Evolutionary conservation across 2,888 invertebrate species (phyloP), one percentile per base, ranked within the genome.

Genomic region (Tenthredo scrophulariae): DNA sequence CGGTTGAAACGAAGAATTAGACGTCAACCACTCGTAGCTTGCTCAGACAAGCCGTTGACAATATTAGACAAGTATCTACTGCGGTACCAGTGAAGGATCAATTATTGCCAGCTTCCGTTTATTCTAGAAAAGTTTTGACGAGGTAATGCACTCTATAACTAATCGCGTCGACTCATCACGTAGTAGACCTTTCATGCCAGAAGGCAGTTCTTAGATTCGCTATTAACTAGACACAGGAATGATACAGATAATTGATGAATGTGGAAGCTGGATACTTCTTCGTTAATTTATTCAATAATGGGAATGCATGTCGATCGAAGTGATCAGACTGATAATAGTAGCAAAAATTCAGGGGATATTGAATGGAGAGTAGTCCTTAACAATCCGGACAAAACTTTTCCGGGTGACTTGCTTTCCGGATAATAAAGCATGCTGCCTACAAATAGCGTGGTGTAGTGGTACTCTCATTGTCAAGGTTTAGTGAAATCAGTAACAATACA

Each of bases 381-480:
- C 26, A 62, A 79, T n/a, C 9, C 13, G 37, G 83, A 83, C 83
- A 67, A 83, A 83, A 83, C 50, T 67, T 83, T 83, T 43, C 43
- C 83, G 18, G 83, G 33, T 37, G 46, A 46, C 46, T 67, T 33
- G 67, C 46, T 46, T 43, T 70, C 29, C 83, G 83, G 18, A 83
- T 50, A 83, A 67, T 67, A 70, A 67, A 50, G 43, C 83, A 46
- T 33, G 67, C 83, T 83, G 83, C 46, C 67, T 40, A 43, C 43
- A 29, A 65, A 62, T 43, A 62, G 62, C 58, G 33, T 37, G 62
- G 58, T 43, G 80, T 65, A 54, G 46, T 46, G 83, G 54, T 67
- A 83, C 50, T 83, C 83, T 67, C 83, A 83, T 83, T 83, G 83
- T 83, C 83, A 83, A 83, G 83, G 83, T 70, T 83, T 83, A 83